A percentile compares a stretch with the other conserved stretches of the same genome.
phyloP scores from a whole-genome alignment of 2,797 vertebrate genomes.

The Lateolabrax maculatus region DNA sequence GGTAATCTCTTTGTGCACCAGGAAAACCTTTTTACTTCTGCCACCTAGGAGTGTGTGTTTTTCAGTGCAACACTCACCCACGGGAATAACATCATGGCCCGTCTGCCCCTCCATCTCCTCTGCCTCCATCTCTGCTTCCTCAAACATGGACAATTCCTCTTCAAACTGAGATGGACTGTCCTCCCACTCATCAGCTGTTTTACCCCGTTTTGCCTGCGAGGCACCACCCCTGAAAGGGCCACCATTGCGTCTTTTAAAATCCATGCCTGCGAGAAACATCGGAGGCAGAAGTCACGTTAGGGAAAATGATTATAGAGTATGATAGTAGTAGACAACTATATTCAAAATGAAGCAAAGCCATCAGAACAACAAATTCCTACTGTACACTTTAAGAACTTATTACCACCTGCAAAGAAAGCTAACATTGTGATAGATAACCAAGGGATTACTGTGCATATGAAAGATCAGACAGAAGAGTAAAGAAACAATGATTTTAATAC shows the following conservation, averaged over 20 bases:
- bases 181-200: slow-evolving; percentile 84
- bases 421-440: background rate
- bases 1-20: background rate
- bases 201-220: slow-evolving; percentile 85
- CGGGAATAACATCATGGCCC: slow-evolving; percentile 82
- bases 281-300: background rate
- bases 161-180: slow-evolving; percentile 91
- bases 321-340: background rate
- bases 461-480: background rate
- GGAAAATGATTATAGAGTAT: background rate
- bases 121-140: slow-evolving; percentile 87
- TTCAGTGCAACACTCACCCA: slow-evolving; percentile 77
- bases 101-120: slow-evolving; percentile 87
- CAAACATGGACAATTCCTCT: slow-evolving; percentile 90
- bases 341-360: too few species aligned
- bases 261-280: slow-evolving; percentile 80
- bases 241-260: slow-evolving; percentile 84
- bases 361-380: background rate
- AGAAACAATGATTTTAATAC: fast-evolving
- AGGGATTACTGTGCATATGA: background rate
- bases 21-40: background rate
- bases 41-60: background rate
- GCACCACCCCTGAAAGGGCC: slow-evolving; percentile 54
- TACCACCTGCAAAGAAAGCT: background rate
- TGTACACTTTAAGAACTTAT: background rate